Evolutionary conservation across 2,113 vertebrate species (phyloP).

Genomic region (Bubo blakistoni): DNA sequence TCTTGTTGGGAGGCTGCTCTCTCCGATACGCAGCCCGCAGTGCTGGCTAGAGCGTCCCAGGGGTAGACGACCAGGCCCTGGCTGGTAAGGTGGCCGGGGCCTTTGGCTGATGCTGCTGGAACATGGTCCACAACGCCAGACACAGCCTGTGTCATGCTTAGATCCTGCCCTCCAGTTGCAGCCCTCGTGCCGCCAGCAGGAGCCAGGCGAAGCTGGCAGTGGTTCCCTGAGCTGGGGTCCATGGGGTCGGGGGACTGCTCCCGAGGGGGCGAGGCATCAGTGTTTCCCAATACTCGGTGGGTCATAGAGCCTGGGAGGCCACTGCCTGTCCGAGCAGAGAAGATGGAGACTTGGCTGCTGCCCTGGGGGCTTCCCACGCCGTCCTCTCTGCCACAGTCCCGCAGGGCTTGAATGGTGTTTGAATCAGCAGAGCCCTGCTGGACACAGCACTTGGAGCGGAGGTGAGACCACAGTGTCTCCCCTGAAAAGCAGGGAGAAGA

Average conservation of each 20-base stretch:
- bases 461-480: constrained; percentile 87
- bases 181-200: not conserved
- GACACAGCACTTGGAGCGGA: constrained; percentile 62
- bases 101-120: not conserved
- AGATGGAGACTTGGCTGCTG: not conserved
- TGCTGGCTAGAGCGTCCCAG: not conserved
- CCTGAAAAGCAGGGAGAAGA: constrained; percentile 67
- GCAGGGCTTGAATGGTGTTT: constrained; percentile 64
- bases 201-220: not conserved
- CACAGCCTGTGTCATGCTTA: not conserved
- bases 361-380: not conserved
- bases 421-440: constrained; percentile 61
- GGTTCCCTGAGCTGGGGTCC: not conserved
- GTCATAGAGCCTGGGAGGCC: not conserved
- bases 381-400: not conserved
- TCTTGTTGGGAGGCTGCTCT: not conserved
- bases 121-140: not conserved
- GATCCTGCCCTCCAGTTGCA: not conserved
- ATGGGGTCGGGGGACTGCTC: not conserved
- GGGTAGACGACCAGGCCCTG: not conserved
- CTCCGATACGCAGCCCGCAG: fast-evolving
- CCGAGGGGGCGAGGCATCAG: not conserved
- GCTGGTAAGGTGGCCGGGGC: not conserved
- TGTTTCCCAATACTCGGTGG: not conserved
- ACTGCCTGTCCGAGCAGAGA: not conserved